phyloP scores from a whole-genome alignment of 1,140 invertebrate genomes.

The Camponotus vicinus region DNA sequence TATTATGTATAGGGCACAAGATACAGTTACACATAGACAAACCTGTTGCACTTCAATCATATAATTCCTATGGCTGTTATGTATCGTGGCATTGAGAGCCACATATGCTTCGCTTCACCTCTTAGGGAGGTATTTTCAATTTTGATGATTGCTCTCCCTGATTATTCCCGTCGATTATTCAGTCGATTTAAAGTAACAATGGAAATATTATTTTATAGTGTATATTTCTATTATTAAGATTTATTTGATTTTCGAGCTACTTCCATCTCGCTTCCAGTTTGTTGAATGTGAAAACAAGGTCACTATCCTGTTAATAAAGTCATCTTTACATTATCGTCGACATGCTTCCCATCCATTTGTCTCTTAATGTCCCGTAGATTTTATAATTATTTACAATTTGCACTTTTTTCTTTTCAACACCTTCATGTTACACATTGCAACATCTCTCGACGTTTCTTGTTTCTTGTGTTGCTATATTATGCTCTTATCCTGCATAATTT shows the following conservation, averaged over 20 bases:
- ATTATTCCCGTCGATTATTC: slow-evolving; percentile 68
- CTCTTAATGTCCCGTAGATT: slow-evolving; percentile 66
- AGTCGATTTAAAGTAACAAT: slow-evolving; percentile 55
- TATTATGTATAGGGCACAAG: slow-evolving; percentile 8
- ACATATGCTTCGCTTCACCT: slow-evolving; percentile 80
- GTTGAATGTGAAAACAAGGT: slow-evolving; percentile 84
- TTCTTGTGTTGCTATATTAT: slow-evolving; percentile 37
- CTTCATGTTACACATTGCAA: slow-evolving; percentile 55
- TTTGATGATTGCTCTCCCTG: slow-evolving; percentile 72
- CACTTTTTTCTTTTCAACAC: slow-evolving; percentile 31
- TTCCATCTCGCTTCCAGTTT: slow-evolving; percentile 84
- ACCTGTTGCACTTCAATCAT: slow-evolving; percentile 76
- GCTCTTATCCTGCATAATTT: slow-evolving; percentile 69
- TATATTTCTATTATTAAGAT: slow-evolving; percentile 73
- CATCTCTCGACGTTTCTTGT: neutral
- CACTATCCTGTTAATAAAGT: slow-evolving; percentile 71
- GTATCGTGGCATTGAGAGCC: slow-evolving; percentile 73
- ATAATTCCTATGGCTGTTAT: slow-evolving; percentile 76
- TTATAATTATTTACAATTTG: slow-evolving; percentile 62
- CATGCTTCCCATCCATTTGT: slow-evolving; percentile 41
- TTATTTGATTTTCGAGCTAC: slow-evolving; percentile 80
- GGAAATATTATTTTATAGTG: slow-evolving; percentile 68
- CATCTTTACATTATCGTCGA: slow-evolving; percentile 59
- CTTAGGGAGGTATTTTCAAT: slow-evolving; percentile 74
- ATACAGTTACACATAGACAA: neutral